Evolutionary conservation across 1,140 invertebrate genomes (phyloP), one percentile per base, ranked within the genome.

Genomic region (Drosophila funebris): DNA sequence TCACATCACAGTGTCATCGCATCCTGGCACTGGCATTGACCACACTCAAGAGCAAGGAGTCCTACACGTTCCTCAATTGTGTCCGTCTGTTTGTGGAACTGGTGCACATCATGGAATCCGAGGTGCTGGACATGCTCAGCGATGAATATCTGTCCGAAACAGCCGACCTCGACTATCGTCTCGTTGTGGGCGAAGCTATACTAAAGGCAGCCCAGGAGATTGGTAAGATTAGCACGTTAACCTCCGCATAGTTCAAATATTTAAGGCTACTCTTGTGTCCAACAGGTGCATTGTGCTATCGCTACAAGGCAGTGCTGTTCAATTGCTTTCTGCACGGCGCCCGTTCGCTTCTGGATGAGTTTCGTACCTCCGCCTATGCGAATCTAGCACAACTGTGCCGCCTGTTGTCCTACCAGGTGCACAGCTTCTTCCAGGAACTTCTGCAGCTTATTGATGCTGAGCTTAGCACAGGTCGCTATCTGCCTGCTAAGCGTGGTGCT

Each of bases 311-410:
- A 50, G 72, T 93, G 27, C 91, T 97, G 6, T 84, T 97, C 0
- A 95, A 96, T 78, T 93, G 94, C 1, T 95, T 96, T 77, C 87
- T 97, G 22, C 90, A 87, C 52, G 95, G 94, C 1, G 91, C 93
- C 1, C 93, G 94, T 66, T 95, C 96, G 79, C 50, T 93, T 0
- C 94, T 96, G 81, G 85, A 94, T 48, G 91, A 96, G 39, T 93
- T 97, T 16, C 93, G 96, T 68, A 94, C 95, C 27, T 97, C 96
- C 0, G 94, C 95, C 84, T 92, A 97, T 44, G 96, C 96, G 1
- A 97, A 96, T 92, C 92, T 98, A 6, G 96, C 95, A 0, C 96
- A 97, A 92, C 78, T 97, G 7, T 97, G 96, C 79, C 93, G 94
- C 68, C 91, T 95, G 9, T 91, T 98, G 5, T 93, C 94, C n/a